Conservation (phyloP, 1,140 invertebrate genomes). For the Eulimnadia texana region DNA sequence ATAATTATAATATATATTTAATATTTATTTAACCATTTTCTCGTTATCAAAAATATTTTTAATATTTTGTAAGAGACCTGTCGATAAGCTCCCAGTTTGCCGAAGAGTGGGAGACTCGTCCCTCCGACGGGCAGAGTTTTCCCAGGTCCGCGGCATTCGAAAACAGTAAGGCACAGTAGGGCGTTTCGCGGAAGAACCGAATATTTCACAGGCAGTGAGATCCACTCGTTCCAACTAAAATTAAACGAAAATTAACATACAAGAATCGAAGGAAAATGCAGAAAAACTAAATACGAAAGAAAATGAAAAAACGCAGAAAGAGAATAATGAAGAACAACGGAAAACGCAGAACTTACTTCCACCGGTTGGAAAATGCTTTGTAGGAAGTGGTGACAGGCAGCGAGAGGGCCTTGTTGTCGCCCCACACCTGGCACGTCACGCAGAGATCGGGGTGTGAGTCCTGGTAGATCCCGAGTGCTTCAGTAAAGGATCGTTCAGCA, state of each 20-base stretch:
- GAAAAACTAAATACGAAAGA: too few relatives aligned
- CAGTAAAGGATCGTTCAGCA: conserved; percentile 72
- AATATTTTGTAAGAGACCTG: conserved; percentile 42
- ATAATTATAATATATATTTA: too few relatives aligned
- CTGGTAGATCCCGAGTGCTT: conserved; percentile 77
- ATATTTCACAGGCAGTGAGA: conserved; percentile 77
- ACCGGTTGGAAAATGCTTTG: conserved; percentile 79
- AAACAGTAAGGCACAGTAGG: conserved; percentile 77
- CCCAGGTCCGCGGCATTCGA: conserved; percentile 77
- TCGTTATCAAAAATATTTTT: too few relatives aligned
- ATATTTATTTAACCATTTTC: too few relatives aligned
- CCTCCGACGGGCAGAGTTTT: conserved; percentile 71
- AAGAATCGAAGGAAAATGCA: too few relatives aligned
- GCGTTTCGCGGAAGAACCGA: conserved; percentile 82
- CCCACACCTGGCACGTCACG: conserved; percentile 74
- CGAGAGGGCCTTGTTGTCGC: conserved; percentile 65
- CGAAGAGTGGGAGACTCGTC: conserved; percentile 79
- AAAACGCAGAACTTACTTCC: conserved; percentile 54
- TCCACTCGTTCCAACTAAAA: conserved; percentile 94
- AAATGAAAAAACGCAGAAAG: too few relatives aligned
- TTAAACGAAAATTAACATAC: conserved; percentile 17
- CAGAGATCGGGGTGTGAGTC: conserved; percentile 64
- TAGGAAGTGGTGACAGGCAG: conserved; percentile 82
- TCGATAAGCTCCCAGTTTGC: conserved; percentile 77
- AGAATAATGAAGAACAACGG: too few relatives aligned